phyloP scores from a whole-genome alignment of 2,888 invertebrate species.

The Caenorhabditis sp. region DNA sequence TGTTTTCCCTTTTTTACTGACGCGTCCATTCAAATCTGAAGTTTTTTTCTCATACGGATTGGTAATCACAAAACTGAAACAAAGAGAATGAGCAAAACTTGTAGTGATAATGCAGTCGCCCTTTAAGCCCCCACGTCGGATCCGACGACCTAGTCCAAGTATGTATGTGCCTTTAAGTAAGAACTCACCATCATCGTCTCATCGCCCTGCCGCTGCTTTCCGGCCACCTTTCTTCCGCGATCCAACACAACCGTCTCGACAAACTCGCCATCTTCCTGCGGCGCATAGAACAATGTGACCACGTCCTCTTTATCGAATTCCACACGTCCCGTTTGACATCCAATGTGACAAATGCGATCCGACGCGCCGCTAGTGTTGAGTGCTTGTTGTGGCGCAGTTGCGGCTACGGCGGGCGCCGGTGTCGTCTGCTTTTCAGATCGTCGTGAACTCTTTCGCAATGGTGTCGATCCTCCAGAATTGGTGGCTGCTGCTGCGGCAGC shows the following conservation, averaged over 20 bases:
- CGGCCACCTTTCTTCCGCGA: not conserved
- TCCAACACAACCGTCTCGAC: not conserved
- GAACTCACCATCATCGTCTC: slow-evolving; percentile 19
- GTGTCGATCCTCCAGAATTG: too few species aligned
- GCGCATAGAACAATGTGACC: slow-evolving; percentile 1
- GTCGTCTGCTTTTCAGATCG: slow-evolving; percentile 8
- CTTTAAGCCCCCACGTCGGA: too few species aligned
- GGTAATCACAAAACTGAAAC: too few species aligned
- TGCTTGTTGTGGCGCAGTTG: not conserved
- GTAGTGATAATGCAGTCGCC: too few species aligned
- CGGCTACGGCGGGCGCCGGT: not conserved
- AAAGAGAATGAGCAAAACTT: too few species aligned
- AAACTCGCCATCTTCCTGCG: not conserved
- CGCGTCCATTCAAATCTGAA: too few species aligned
- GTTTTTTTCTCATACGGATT: too few species aligned
- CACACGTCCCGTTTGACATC: slow-evolving; percentile 13
- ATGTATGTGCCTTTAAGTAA: too few species aligned
- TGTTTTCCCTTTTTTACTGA: too few species aligned
- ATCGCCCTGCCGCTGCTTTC: slow-evolving; percentile 6
- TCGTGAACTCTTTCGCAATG: slow-evolving; percentile 14
- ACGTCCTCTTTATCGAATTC: slow-evolving; percentile 37
- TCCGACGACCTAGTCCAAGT: too few species aligned
- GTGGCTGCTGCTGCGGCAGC: not conserved
- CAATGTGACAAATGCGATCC: slow-evolving; percentile 3
- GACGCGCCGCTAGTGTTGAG: not conserved